Evolutionary conservation across 2,888 invertebrate genomes (phyloP).

Genomic region (Dicyrtoma fusca): DNA sequence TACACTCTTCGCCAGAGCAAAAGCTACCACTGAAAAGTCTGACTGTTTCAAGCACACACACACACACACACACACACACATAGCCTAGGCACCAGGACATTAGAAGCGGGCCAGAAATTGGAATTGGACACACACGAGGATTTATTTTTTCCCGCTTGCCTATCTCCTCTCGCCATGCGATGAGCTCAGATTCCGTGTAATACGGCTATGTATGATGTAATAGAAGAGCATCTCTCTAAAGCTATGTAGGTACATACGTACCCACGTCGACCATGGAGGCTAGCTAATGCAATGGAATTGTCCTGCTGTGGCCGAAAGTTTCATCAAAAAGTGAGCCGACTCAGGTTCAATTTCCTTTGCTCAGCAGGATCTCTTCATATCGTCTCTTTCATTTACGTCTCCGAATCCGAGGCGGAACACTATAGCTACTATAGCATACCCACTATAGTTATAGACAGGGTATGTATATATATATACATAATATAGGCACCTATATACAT

Average conservation of each 20-base stretch:
- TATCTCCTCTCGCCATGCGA: slow-evolving; percentile 8
- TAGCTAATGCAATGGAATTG: slow-evolving; percentile 9
- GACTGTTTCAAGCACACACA: too few species aligned
- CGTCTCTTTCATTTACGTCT: slow-evolving; percentile 20
- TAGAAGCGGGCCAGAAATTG: slow-evolving; percentile 12
- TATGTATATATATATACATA: too few species aligned
- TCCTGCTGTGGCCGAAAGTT: slow-evolving; percentile 44
- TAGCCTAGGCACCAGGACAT: slow-evolving; percentile 14
- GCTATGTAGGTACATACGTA: too few species aligned
- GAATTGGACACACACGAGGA: slow-evolving; percentile 32
- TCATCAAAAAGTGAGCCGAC: slow-evolving; percentile 47
- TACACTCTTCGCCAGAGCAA: too few species aligned
- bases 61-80: too few species aligned
- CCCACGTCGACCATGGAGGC: too few species aligned
- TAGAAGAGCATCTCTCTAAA: too few species aligned
- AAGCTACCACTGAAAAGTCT: too few species aligned
- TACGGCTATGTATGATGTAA: too few species aligned
- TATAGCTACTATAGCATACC: background rate
- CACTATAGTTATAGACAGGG: too few species aligned
- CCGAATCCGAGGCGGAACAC: background rate
- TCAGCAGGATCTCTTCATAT: slow-evolving; percentile 52
- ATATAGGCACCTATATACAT: too few species aligned
- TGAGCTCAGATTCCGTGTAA: too few species aligned
- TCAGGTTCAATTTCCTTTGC: slow-evolving; percentile 53
- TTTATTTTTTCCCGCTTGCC: slow-evolving; percentile 32